Evolutionary conservation across 2,797 vertebrate species (phyloP).

Genomic region (Chaetodon trifasciatus): DNA sequence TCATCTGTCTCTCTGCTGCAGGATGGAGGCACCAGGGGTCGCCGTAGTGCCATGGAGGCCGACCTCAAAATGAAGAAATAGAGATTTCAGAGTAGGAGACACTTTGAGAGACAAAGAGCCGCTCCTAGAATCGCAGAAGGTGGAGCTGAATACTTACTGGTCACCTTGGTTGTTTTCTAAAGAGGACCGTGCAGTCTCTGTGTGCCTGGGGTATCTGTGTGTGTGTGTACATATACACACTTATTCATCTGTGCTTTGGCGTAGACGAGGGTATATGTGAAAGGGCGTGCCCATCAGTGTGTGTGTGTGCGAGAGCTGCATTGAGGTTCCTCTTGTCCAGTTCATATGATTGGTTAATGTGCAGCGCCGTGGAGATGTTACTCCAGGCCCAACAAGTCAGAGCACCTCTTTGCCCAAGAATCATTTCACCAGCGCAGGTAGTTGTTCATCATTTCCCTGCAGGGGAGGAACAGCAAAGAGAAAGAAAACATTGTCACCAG

Average conservation of each 20-base stretch:
- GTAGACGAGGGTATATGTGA: conserved; percentile 2
- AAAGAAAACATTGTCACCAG: conserved; percentile 65
- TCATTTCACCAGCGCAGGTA: conserved; percentile 53
- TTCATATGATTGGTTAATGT: conserved; percentile 31
- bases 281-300: neutral
- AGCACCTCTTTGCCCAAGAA: conserved; percentile 7
- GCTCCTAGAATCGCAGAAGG: conserved; percentile 9
- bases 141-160: conserved; percentile 38
- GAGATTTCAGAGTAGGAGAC: conserved; percentile 41
- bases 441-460: conserved; percentile 27
- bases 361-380: conserved; percentile 2
- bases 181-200: conserved; percentile 29
- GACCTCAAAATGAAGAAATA: conserved; percentile 99
- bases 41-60: conserved; percentile 98
- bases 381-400: conserved; percentile 1
- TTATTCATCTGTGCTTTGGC: conserved; percentile 4
- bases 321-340: conserved; percentile 14
- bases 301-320: conserved; percentile 22
- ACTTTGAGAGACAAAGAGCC: conserved; percentile 10
- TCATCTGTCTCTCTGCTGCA: conserved; percentile 71
- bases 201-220: neutral
- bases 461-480: conserved; percentile 14
- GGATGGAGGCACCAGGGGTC: conserved; percentile 98
- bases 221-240: neutral
- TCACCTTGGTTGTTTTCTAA: conserved; percentile 48